Percentiles rank a stretch among this genome's conserved stretches.
Evolutionary conservation across 2,113 vertebrate genomes (phyloP).

Genomic region (Pimephales promelas): DNA sequence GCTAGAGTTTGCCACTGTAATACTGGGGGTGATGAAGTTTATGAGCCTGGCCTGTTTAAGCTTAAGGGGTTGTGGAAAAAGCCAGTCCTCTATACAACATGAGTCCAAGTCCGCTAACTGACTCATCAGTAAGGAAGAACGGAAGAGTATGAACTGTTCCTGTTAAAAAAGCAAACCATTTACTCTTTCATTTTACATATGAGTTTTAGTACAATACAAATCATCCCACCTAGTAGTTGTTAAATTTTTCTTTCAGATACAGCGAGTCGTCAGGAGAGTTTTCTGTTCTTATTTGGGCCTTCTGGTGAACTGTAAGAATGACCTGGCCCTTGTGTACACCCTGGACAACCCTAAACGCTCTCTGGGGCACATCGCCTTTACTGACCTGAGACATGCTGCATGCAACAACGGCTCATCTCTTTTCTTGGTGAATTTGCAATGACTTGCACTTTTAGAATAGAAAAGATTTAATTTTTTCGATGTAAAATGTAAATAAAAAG

Average conservation of each 20-base stretch:
- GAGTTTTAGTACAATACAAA: background rate
- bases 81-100: background rate
- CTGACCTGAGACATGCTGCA: slow-evolving; percentile 83
- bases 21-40: slow-evolving; percentile 60
- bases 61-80: slow-evolving; percentile 19
- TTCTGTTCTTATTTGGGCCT: slow-evolving; percentile 88
- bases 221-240: background rate
- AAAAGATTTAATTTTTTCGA: no score
- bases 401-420: slow-evolving; percentile 79
- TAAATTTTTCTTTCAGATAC: slow-evolving; percentile 66
- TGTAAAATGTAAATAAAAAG: no score
- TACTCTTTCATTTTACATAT: background rate
- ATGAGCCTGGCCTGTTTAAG: slow-evolving; percentile 53
- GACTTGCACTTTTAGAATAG: background rate
- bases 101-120: slow-evolving; percentile 29
- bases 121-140: slow-evolving; percentile 2
- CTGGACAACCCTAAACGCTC: slow-evolving; percentile 85
- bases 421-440: slow-evolving; percentile 81
- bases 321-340: slow-evolving; percentile 84
- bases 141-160: slow-evolving; percentile 6
- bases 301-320: slow-evolving; percentile 90
- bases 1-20: slow-evolving; percentile 55
- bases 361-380: slow-evolving; percentile 87
- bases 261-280: slow-evolving; percentile 74
- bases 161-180: slow-evolving; percentile 21